Conservation (phyloP, 2,113 vertebrate genomes). For the Brachypodius melanocephalos region DNA sequence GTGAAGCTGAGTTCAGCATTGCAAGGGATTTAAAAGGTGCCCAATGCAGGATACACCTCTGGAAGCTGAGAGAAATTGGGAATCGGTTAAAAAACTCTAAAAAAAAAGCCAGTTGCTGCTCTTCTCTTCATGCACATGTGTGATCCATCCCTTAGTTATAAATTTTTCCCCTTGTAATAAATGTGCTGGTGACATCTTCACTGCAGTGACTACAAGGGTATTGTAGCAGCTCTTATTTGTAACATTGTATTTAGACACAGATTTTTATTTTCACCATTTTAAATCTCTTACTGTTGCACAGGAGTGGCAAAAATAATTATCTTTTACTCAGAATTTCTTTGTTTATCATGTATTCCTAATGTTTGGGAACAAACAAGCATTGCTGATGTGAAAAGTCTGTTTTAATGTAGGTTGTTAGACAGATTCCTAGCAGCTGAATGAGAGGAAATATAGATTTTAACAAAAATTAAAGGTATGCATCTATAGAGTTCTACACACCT, state of each 20-base stretch:
- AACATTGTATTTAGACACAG: neutral
- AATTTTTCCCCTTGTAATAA: neutral
- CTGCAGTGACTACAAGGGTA: neutral
- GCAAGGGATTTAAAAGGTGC: rapidly evolving
- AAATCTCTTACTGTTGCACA: neutral
- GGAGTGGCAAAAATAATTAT: neutral
- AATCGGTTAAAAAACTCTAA: neutral
- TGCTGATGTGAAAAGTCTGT: neutral
- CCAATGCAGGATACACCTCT: neutral
- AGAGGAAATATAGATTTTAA: neutral
- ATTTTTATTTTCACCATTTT: neutral
- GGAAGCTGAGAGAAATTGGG: rapidly evolving
- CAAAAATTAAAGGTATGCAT: neutral
- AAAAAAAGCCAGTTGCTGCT: neutral
- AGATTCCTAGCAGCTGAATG: neutral
- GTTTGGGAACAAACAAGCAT: neutral
- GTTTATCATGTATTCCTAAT: neutral
- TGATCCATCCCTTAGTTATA: neutral
- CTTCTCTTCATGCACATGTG: neutral
- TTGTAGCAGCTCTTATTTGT: neutral
- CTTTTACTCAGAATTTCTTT: neutral
- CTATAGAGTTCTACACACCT: neutral
- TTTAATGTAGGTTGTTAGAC: neutral
- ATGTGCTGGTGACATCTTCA: neutral
- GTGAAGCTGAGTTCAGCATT: neutral